These are phyloP conservation scores for Melospiza georgiana DNA, from an alignment of 2,113 vertebrate species.

Conservation along the genomic window DNA sequence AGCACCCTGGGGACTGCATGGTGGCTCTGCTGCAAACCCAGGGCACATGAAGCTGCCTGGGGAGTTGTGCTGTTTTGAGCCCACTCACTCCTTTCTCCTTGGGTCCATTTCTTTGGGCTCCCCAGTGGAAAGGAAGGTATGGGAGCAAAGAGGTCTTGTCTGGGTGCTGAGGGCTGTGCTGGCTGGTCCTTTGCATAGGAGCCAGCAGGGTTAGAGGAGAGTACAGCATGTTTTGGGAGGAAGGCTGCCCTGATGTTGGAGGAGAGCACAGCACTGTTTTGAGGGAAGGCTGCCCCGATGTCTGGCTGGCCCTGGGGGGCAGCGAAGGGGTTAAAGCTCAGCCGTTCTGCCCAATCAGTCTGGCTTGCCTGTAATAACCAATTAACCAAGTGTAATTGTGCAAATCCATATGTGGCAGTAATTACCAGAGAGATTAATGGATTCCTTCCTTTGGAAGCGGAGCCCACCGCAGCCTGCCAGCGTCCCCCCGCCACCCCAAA, in stretches of 20 bases:
- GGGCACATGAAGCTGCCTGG: background rate
- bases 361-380: constrained; percentile 53
- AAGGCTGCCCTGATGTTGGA: too few relatives aligned
- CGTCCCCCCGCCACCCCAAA: constrained; percentile 11
- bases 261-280: too few relatives aligned
- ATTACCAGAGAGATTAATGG: constrained; percentile 67
- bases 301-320: background rate
- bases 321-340: constrained; percentile 28
- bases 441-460: constrained; percentile 46
- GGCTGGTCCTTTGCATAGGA: background rate
- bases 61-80: background rate
- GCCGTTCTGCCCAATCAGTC: constrained; percentile 31
- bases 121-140: background rate
- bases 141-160: background rate
- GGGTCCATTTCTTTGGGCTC: background rate
- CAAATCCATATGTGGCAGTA: constrained; percentile 65
- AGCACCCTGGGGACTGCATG: background rate
- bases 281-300: too few relatives aligned
- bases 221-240: too few relatives aligned
- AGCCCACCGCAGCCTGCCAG: background rate
- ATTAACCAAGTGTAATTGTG: constrained; percentile 66
- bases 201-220: background rate
- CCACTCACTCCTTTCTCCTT: background rate
- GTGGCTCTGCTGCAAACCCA: background rate
- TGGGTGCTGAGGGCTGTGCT: background rate